Evolutionary conservation across 1,140 invertebrate species (phyloP), one percentile per base, ranked within the genome.

Genomic region (Coelopa frigida): DNA sequence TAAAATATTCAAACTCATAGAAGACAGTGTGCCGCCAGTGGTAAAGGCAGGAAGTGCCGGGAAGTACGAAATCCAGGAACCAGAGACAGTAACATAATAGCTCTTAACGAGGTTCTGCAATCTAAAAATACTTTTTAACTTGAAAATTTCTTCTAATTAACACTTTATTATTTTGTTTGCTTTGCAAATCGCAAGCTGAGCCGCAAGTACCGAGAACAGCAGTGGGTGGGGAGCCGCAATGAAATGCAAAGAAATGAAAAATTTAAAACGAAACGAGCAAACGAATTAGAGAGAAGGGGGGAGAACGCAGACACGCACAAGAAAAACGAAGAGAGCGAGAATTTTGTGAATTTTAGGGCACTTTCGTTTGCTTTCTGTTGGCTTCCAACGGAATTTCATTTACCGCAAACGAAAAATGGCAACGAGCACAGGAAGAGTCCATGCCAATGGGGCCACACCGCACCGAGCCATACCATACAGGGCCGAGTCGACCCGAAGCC

Each of bases 331-430:
- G 24, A 27, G 32, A 42, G 20, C 15, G 24, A 42, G 32, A 27
- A 29, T 42, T 1, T 29, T 29, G 10, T 42, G 10, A 15, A 17
- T 42, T 42, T 42, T 42, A 42, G 40, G 40, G 40, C 40, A 42
- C 40, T 42, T 42, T 42, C 40, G 24, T 42, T 42, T 42, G n/a
- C 15, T 7, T 29, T 29, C n/a, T 8, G 27, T 29, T 8, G 7
- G 7, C n/a, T 29, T 29, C n/a, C 40, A 20, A 42, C n/a, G 21
- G 23, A 42, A 6, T 10, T 12, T 42, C 11, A 20, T 24, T 10
- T 29, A 29, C 20, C 11, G 14, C 15, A 26, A 21, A 27, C 26
- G 26, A n/a, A 8, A 18, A 40, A 40, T 29, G 17, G n/a, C n/a
- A n/a, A n/a, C 40, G 40, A 3, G 12, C 24, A 29, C 40, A 42